Base-by-base conservation (phyloP, 1,140 invertebrate species). In the Drosophila jambulina region DNA sequence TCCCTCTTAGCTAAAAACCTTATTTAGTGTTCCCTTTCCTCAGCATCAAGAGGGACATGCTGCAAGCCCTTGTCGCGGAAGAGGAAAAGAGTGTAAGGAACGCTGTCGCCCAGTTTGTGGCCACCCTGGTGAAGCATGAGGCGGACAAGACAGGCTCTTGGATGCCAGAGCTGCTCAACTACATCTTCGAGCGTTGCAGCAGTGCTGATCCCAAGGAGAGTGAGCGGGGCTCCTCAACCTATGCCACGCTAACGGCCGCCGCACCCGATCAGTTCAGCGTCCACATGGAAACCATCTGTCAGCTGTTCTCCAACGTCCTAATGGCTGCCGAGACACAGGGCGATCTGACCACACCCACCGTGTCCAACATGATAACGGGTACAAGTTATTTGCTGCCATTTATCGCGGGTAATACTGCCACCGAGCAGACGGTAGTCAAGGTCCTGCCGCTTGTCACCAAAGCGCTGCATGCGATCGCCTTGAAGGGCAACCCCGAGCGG, bases 111-210 rank as follows among this genome's bases (percentile, higher is more conserved):
- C 95, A 95, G 81, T 93, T 96, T 54, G 94, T 96, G 75, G 96
- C 95, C 21, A 94, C 94, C 3, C 93, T 97, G 57, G 94, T 96
- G 21, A 96, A 95, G 71, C 96, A 97, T 93, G 96, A 97, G 92
- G 93, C 74, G 29, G 75, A 96, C 57, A 94, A 95, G 13, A 93
- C 93, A 7, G 94, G 83, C 38, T 82, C 91, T 12, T 97, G 96
- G 96, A 65, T 90, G 60, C 95, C 94, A 10, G 95, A 97, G 80
- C 90, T 97, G 36, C 93, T 97, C 45, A 94, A 95, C 63, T 96
- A 96, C 82, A 93, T 97, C 23, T 93, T 82, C 36, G 71, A 71
- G 8, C 81, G 81, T 12, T 86, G 85, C 53, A 80, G 49, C 49
- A 65, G 77, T 5, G 21, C 77, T 9, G 88, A 93, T 83, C 62